phyloP scores from a whole-genome alignment of 2,888 invertebrate species.

The Hydrotaea diabolus region DNA sequence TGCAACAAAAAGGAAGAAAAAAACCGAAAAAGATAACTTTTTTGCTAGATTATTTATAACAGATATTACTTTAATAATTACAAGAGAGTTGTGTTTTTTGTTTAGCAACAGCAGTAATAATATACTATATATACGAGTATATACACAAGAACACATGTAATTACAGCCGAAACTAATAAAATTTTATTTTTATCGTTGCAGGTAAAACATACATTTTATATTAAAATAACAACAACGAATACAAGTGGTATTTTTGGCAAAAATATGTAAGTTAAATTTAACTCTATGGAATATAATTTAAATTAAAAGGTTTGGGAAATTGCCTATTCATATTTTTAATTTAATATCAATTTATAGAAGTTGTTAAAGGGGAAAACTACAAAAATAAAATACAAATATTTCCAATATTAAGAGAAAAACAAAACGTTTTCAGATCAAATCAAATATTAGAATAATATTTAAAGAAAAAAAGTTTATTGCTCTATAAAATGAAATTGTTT shows the following conservation, averaged over 20 bases:
- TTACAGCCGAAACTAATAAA: constrained; percentile 42
- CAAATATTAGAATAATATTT: too few species aligned
- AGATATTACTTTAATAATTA: constrained; percentile 6
- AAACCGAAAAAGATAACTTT: not conserved
- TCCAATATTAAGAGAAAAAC: too few species aligned
- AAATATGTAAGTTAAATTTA: constrained; percentile 5
- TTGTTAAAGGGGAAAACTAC: too few species aligned
- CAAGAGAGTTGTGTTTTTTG: not conserved
- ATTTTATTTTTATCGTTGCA: constrained; percentile 58
- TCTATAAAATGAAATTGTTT: too few species aligned
- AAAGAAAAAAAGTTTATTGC: too few species aligned
- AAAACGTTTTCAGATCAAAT: too few species aligned
- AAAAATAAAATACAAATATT: too few species aligned
- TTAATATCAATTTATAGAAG: too few species aligned
- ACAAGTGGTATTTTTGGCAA: not conserved
- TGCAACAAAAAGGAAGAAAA: not conserved
- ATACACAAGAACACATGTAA: not conserved
- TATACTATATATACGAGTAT: not conserved
- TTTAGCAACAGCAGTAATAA: not conserved
- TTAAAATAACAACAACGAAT: not conserved
- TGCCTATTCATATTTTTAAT: too few species aligned
- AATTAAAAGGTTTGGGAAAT: not conserved
- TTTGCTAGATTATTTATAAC: not conserved
- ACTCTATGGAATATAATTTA: not conserved
- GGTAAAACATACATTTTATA: constrained; percentile 42